Percentiles rank a stretch among this genome's conserved stretches.
phyloP scores from a whole-genome alignment of 1,140 invertebrate genomes.

The Aphaenogaster floridana region DNA sequence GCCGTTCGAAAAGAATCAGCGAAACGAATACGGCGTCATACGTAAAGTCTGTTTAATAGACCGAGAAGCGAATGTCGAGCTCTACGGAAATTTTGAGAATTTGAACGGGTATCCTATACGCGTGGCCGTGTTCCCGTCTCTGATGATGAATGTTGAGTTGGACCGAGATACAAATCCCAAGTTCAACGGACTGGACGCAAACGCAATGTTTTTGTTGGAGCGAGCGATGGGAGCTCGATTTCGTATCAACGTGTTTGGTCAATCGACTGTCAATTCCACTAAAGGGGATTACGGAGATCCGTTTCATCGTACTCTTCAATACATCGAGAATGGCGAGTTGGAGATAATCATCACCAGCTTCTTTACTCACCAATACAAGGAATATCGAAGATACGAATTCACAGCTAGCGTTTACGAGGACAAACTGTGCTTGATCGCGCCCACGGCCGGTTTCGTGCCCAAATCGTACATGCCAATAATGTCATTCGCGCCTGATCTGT shows the following conservation, averaged over 20 bases:
- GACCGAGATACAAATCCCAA: background rate
- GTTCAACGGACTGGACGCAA: constrained; percentile 63
- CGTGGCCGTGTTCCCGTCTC: constrained; percentile 72
- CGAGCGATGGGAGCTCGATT: constrained; percentile 70
- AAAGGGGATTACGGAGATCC: constrained; percentile 59
- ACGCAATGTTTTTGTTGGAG: constrained; percentile 64
- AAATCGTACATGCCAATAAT: constrained; percentile 78
- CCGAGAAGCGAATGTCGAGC: background rate
- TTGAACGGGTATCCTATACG: constrained; percentile 75
- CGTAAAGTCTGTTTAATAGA: constrained; percentile 30
- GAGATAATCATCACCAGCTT: constrained; percentile 76
- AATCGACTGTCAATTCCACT: background rate
- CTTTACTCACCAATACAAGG: constrained; percentile 72
- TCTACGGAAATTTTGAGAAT: constrained; percentile 75
- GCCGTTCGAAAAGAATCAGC: constrained; percentile 64
- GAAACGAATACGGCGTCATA: constrained; percentile 63
- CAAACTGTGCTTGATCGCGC: constrained; percentile 74
- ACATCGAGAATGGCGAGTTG: constrained; percentile 50
- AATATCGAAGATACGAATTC: constrained; percentile 65
- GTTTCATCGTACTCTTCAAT: constrained; percentile 61
- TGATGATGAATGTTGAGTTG: constrained; percentile 65
- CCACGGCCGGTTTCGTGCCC: constrained; percentile 65
- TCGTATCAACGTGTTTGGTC: constrained; percentile 23
- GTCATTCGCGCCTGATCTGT: constrained; percentile 71
- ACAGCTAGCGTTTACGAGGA: constrained; percentile 69